These are phyloP conservation scores for Pagetopsis macropterus DNA, from an alignment of 2,797 vertebrate species.

Conservation along the genomic window DNA sequence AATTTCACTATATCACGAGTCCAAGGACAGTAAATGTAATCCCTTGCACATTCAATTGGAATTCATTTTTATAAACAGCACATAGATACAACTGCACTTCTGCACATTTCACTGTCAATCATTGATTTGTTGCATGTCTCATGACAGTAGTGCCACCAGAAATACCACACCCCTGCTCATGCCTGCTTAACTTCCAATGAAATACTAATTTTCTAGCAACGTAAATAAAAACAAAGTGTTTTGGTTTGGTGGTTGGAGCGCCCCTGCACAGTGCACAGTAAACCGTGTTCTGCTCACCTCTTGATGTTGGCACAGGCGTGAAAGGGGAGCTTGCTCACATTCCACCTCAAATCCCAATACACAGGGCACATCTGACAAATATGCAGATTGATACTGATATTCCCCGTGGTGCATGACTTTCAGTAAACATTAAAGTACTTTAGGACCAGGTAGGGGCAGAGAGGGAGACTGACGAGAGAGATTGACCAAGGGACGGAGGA, in stretches of 20 bases:
- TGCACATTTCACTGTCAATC: neutral
- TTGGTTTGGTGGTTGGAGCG: neutral
- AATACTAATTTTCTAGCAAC: slow-evolving; percentile 1
- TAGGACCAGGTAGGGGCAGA: slow-evolving; percentile 48
- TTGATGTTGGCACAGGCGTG: slow-evolving; percentile 49
- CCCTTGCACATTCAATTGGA: neutral
- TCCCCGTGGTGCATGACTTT: slow-evolving; percentile 54
- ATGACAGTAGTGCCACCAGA: neutral
- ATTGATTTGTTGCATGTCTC: neutral
- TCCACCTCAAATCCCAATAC: slow-evolving; percentile 55
- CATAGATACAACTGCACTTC: neutral
- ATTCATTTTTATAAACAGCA: neutral
- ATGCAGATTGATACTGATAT: slow-evolving; percentile 70
- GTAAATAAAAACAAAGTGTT: slow-evolving; percentile 2
- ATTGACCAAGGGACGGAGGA: slow-evolving; percentile 27
- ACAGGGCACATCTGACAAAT: slow-evolving; percentile 56
- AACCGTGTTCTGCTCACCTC: slow-evolving; percentile 30
- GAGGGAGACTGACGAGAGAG: too few species aligned
- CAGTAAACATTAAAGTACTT: slow-evolving; percentile 58
- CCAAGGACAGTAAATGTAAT: neutral
- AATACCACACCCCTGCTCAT: neutral
- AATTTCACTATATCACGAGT: neutral
- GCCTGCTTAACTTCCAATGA: neutral
- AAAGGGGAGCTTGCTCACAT: slow-evolving; percentile 58
- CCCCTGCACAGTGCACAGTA: slow-evolving; percentile 7